Percentiles rank a stretch among this genome's conserved stretches.
Conservation (phyloP, 2,113 vertebrate genomes). For the Aegotheles bennettii region DNA sequence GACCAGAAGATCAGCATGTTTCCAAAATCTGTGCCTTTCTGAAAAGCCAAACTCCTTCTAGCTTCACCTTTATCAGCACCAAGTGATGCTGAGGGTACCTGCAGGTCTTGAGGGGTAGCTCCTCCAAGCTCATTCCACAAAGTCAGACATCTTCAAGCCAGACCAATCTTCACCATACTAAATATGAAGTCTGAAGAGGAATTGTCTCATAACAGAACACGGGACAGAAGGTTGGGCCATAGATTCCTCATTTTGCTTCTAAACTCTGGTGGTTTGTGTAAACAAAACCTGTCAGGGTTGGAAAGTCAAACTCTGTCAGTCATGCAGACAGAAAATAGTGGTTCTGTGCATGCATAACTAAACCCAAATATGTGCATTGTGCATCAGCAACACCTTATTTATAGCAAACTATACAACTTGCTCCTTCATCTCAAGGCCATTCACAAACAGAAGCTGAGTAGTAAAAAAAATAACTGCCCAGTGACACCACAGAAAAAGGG, state of each 20-base stretch:
- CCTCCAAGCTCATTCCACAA: background rate
- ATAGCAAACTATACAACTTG: background rate
- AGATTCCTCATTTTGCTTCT: background rate
- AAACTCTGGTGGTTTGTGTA: background rate
- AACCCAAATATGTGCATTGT: rapidly evolving
- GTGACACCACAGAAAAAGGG: background rate
- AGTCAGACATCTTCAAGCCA: background rate
- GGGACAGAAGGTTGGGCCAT: background rate
- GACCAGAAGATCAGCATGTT: background rate
- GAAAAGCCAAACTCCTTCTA: background rate
- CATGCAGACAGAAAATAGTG: background rate
- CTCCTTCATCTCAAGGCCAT: background rate
- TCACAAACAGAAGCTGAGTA: background rate
- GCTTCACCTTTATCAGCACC: background rate
- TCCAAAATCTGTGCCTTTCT: background rate
- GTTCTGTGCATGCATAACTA: background rate
- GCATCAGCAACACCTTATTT: background rate
- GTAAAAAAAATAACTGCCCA: background rate
- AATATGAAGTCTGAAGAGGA: background rate
- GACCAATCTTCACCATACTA: rapidly evolving
- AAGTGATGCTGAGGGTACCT: background rate
- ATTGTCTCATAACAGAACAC: background rate
- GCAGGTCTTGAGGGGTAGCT: background rate
- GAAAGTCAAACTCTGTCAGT: background rate
- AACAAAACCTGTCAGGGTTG: background rate